Conservation (phyloP, 2,797 vertebrate genomes). For the Buceros bicornis region DNA sequence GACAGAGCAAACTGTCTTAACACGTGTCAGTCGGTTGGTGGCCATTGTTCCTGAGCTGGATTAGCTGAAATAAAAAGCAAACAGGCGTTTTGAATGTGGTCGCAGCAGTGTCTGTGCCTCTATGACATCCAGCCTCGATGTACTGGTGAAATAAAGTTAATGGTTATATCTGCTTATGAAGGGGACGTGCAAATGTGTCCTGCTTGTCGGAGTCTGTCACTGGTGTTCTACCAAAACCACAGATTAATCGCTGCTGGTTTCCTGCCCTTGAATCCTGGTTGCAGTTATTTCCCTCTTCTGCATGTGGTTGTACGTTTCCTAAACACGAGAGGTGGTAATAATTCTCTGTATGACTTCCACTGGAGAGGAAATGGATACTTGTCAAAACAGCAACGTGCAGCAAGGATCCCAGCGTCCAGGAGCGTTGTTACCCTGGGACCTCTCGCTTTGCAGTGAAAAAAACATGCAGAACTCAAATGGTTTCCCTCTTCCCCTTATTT, state of each 20-base stretch:
- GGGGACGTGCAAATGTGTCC: background rate
- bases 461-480: background rate
- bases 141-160: background rate
- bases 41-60: background rate
- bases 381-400: background rate
- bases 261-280: background rate
- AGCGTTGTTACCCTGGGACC: background rate
- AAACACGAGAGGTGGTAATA: background rate
- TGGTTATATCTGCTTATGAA: background rate
- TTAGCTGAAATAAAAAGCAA: constrained; percentile 4
- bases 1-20: background rate
- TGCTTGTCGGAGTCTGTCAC: background rate
- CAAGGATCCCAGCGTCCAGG: background rate
- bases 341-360: constrained; percentile 36
- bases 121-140: background rate
- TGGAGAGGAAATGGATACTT: constrained; percentile 45
- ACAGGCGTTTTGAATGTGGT: background rate
- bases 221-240: background rate
- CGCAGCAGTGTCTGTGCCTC: background rate
- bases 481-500: fast-evolving
- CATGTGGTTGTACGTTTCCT: constrained; percentile 17
- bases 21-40: background rate
- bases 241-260: background rate
- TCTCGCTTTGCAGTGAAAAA: background rate
- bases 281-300: background rate